Evolutionary conservation across 2,888 invertebrate genomes (phyloP).

Genomic region (Caenorhabditis macrosperma): DNA sequence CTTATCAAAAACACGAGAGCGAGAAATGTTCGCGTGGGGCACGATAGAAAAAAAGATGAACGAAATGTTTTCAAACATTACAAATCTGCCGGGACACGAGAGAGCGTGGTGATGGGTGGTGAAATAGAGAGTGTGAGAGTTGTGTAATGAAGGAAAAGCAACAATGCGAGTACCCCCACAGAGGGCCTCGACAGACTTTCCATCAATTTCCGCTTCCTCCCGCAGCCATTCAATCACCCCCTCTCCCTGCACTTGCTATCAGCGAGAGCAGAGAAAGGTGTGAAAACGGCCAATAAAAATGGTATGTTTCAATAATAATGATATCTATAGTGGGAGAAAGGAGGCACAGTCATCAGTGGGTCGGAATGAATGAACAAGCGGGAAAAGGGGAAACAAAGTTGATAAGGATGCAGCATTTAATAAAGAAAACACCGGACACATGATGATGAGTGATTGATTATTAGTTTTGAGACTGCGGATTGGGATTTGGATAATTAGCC

Average conservation of each 20-base stretch:
- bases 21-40: conserved; percentile 17
- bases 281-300: conserved; percentile 51
- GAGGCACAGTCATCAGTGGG: conserved; percentile 35
- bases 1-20: conserved; percentile 4
- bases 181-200: not conserved
- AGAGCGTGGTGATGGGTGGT: conserved; percentile 52
- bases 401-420: conserved; percentile 34
- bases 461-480: conserved; percentile 10
- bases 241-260: conserved; percentile 32
- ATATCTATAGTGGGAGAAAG: conserved; percentile 30
- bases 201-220: not conserved
- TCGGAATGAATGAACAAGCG: conserved; percentile 39
- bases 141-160: conserved; percentile 59
- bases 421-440: not conserved
- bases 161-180: conserved; percentile 28
- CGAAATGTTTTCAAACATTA: conserved; percentile 63
- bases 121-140: conserved; percentile 53
- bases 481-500: conserved; percentile 38
- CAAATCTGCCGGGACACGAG: conserved; percentile 52
- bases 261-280: conserved; percentile 43
- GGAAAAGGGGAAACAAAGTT: conserved; percentile 24
- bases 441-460: conserved; percentile 24
- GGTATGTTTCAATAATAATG: conserved; percentile 55
- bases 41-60: conserved; percentile 50
- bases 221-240: not conserved